Percentiles rank a stretch among this genome's conserved stretches.
Conservation (phyloP, 1,140 invertebrate species). For the Dryas iulia region DNA sequence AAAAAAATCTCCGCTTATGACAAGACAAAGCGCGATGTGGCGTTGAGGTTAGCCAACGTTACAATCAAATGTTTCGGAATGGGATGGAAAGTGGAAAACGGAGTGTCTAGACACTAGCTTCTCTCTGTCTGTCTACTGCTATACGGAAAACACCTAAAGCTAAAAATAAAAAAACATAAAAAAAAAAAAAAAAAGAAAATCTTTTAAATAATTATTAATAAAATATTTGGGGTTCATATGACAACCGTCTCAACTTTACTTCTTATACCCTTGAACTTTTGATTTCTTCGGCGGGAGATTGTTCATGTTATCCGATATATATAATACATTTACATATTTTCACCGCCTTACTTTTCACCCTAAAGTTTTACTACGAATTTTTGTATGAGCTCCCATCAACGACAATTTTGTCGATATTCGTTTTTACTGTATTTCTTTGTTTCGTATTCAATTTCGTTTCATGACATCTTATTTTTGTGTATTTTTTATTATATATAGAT, state of each 20-base stretch:
- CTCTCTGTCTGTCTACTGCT: no score
- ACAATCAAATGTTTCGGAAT: no score
- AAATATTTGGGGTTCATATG: not conserved
- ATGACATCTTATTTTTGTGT: not conserved
- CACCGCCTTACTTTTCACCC: not conserved
- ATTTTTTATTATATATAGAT: not conserved
- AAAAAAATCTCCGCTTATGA: no score
- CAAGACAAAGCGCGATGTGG: no score
- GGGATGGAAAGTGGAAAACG: no score
- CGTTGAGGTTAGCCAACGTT: no score
- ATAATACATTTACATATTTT: not conserved
- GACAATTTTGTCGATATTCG: not conserved
- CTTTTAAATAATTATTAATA: not conserved
- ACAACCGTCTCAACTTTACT: not conserved
- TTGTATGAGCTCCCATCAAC: not conserved
- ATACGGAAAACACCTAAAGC: no score
- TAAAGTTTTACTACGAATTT: conserved; percentile 1
- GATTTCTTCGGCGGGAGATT: not conserved
- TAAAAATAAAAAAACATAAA: no score
- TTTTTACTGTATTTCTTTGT: not conserved
- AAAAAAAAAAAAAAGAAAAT: no score
- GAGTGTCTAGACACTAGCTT: no score
- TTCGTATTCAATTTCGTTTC: not conserved
- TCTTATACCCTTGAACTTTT: no score
- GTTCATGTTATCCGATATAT: no score